Evolutionary conservation across 2,888 invertebrate species (phyloP).

Genomic region (Chrysolina haemoptera): DNA sequence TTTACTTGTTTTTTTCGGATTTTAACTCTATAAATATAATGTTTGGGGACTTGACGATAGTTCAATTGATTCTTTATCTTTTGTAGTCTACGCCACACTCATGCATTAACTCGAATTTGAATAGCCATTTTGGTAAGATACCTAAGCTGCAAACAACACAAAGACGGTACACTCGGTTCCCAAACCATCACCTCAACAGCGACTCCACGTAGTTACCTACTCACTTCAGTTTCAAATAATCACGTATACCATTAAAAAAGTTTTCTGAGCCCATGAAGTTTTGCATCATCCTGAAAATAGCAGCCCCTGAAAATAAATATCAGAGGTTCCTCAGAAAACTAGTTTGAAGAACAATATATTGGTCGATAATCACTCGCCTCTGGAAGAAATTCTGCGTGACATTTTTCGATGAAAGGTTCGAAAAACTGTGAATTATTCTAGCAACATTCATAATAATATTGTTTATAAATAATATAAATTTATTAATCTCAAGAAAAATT

Average conservation of each 20-base stretch:
- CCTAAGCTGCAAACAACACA: not conserved
- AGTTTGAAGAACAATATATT: too few relatives aligned
- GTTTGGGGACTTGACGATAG: too few relatives aligned
- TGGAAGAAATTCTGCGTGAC: not conserved
- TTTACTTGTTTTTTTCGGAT: too few relatives aligned
- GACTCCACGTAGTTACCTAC: conserved; percentile 50
- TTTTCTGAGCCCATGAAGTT: conserved; percentile 73
- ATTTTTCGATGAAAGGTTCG: not conserved
- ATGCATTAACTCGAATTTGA: too few relatives aligned
- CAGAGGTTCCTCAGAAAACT: not conserved
- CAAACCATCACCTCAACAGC: not conserved
- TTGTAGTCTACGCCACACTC: not conserved
- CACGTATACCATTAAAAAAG: conserved; percentile 72
- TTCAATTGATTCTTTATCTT: too few relatives aligned
- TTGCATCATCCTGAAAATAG: conserved; percentile 76
- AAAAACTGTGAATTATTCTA: too few relatives aligned
- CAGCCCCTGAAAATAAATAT: conserved; percentile 10
- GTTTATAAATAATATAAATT: too few relatives aligned
- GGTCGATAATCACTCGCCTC: not conserved
- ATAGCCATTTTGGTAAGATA: too few relatives aligned
- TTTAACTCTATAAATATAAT: too few relatives aligned
- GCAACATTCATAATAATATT: too few relatives aligned
- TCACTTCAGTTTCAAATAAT: conserved; percentile 74
- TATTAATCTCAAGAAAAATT: too few relatives aligned
- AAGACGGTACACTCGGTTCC: conserved; percentile 10